These are phyloP conservation scores for Propithecus perrieri DNA, from an alignment of 2,797 vertebrate genomes.

Conservation along the genomic window DNA sequence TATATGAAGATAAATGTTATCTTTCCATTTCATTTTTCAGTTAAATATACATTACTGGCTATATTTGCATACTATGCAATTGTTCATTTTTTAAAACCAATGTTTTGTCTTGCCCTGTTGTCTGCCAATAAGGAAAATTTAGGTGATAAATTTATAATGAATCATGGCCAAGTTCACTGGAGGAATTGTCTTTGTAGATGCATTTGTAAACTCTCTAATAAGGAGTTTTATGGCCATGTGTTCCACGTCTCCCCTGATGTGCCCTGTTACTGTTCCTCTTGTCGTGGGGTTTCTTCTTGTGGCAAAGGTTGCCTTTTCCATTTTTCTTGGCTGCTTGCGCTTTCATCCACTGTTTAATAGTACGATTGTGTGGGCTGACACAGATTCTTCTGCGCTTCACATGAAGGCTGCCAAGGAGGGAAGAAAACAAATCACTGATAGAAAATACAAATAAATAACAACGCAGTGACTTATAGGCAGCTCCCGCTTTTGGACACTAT, in stretches of 20 bases:
- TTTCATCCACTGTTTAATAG: slow-evolving; percentile 80
- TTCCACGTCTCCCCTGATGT: fast-evolving
- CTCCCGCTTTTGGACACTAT: not conserved
- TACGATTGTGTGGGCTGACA: slow-evolving; percentile 74
- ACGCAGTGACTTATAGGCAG: not conserved
- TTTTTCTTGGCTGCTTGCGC: slow-evolving; percentile 61
- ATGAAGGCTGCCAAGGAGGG: slow-evolving; percentile 80
- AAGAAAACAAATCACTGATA: not conserved
- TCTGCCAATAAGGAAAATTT: not conserved
- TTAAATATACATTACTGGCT: not conserved
- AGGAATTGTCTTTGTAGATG: not conserved
- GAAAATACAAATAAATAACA: not conserved
- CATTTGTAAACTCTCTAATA: not conserved
- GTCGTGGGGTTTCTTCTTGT: slow-evolving; percentile 48
- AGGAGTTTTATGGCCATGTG: not conserved
- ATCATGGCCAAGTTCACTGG: not conserved
- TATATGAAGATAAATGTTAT: not conserved
- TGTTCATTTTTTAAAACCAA: not conserved
- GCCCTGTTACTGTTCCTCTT: not conserved
- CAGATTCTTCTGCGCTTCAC: slow-evolving; percentile 81
- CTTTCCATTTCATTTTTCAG: slow-evolving; percentile 14
- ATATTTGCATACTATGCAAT: not conserved
- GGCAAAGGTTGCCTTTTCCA: not conserved
- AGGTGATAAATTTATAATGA: not conserved
- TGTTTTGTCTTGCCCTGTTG: not conserved